These are phyloP conservation scores for Lineus longissimus DNA, from an alignment of 1,140 invertebrate genomes.

Conservation along the genomic window DNA sequence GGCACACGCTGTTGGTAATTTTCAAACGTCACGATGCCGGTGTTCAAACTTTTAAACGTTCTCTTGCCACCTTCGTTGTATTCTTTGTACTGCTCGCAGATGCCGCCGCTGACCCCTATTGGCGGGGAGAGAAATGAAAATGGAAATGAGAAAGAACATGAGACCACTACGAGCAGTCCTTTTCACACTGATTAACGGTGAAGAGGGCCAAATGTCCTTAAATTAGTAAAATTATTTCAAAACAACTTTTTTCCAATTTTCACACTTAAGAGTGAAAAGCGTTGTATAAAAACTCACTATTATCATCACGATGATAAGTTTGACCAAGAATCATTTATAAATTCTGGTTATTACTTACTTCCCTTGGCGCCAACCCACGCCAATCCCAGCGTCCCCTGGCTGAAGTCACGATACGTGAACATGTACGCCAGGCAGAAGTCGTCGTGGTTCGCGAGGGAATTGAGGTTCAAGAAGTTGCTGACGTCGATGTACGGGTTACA, in stretches of 20 bases:
- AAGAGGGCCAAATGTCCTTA: too few relatives aligned
- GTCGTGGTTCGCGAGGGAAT: constrained; percentile 94
- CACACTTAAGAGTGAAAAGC: too few relatives aligned
- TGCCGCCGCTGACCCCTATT: constrained; percentile 89
- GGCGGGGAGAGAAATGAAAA: constrained; percentile 25
- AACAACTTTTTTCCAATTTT: too few relatives aligned
- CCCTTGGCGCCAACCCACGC: constrained; percentile 86
- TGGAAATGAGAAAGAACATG: constrained; percentile 11
- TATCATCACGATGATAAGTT: background rate
- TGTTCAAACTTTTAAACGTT: constrained; percentile 75
- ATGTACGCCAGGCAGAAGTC: constrained; percentile 98
- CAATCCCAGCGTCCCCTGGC: constrained; percentile 89
- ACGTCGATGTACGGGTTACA: constrained; percentile 98
- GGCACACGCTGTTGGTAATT: constrained; percentile 94
- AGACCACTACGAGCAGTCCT: background rate
- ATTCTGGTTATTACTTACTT: constrained; percentile 60
- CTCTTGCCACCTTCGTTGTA: constrained; percentile 29
- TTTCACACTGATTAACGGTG: too few relatives aligned
- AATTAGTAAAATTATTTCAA: too few relatives aligned
- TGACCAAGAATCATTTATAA: background rate
- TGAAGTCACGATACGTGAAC: constrained; percentile 97
- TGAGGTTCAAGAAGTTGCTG: constrained; percentile 97
- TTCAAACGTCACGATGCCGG: constrained; percentile 98
- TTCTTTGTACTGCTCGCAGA: constrained; percentile 85
- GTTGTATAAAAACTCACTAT: too few relatives aligned